A percentile compares a stretch with the other conserved stretches of the same genome.
These are phyloP conservation scores for Emesis castigata DNA, from an alignment of 2,888 invertebrate genomes.

Conservation along the genomic window DNA sequence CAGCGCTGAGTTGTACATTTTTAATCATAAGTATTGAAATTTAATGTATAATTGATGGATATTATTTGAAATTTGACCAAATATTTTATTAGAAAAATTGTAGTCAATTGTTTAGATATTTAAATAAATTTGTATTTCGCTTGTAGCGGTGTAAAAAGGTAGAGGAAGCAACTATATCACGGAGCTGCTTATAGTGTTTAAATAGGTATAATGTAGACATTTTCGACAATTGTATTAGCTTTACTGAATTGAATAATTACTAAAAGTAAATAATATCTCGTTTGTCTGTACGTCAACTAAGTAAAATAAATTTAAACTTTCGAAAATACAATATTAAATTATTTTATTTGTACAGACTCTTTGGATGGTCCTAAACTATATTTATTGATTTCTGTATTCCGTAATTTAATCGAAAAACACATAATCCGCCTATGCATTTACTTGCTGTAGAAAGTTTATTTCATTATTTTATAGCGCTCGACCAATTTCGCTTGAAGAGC, in stretches of 20 bases:
- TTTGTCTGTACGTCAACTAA: neutral
- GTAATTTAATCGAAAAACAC: neutral
- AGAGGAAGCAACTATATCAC: neutral
- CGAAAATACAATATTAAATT: neutral
- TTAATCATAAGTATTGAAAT: neutral
- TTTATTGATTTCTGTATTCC: neutral
- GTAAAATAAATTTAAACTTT: neutral
- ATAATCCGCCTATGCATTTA: neutral
- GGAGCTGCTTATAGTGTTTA: neutral
- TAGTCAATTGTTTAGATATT: constrained; percentile 8
- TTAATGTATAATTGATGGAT: constrained; percentile 1
- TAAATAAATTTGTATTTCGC: constrained; percentile 3
- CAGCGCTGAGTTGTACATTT: neutral
- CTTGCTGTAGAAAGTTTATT: neutral
- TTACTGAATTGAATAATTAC: neutral
- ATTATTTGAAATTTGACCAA: constrained; percentile 7
- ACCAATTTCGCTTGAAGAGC: neutral
- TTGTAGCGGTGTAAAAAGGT: neutral
- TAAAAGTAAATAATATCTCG: neutral
- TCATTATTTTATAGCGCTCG: neutral
- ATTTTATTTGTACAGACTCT: too few relatives aligned
- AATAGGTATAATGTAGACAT: constrained; percentile 1
- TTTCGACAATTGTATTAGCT: neutral
- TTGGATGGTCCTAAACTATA: too few relatives aligned
- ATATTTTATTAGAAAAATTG: constrained; percentile 7